These are phyloP conservation scores for Ophion ventricosus DNA, from an alignment of 2,888 invertebrate genomes.

Conservation along the genomic window DNA sequence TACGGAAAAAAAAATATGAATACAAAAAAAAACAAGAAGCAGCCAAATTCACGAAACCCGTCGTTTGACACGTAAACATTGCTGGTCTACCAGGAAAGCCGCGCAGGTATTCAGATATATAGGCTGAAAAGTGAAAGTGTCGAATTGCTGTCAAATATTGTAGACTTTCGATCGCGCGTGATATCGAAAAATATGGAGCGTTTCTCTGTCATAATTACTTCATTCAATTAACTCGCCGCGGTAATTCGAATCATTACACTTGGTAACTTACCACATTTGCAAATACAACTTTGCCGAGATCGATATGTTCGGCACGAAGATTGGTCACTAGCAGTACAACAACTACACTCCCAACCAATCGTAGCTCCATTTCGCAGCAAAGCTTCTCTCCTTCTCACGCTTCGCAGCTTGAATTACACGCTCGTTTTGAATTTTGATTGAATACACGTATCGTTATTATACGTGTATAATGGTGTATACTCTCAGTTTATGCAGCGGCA, in stretches of 20 bases:
- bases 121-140: slow-evolving; percentile 7
- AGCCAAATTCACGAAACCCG: neutral
- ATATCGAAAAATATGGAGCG: too few species aligned
- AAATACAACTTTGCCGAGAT: slow-evolving; percentile 77
- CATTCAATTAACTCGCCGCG: neutral
- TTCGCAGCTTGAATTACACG: neutral
- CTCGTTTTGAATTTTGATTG: neutral
- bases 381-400: neutral
- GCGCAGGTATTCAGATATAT: neutral
- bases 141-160: neutral
- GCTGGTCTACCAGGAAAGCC: neutral
- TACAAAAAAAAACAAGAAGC: neutral
- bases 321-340: slow-evolving; percentile 45
- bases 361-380: slow-evolving; percentile 39
- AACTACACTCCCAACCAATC: slow-evolving; percentile 46
- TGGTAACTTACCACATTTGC: slow-evolving; percentile 79
- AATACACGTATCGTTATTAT: neutral
- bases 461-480: neutral
- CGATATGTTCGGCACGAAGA: slow-evolving; percentile 59
- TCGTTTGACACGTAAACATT: neutral
- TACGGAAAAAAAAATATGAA: neutral
- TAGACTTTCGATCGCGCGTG: neutral
- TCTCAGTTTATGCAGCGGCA: slow-evolving; percentile 20
- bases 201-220: neutral
- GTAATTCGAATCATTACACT: neutral